Evolutionary conservation across 2,113 vertebrate genomes (phyloP).

Genomic region (Pteropus alecto): DNA sequence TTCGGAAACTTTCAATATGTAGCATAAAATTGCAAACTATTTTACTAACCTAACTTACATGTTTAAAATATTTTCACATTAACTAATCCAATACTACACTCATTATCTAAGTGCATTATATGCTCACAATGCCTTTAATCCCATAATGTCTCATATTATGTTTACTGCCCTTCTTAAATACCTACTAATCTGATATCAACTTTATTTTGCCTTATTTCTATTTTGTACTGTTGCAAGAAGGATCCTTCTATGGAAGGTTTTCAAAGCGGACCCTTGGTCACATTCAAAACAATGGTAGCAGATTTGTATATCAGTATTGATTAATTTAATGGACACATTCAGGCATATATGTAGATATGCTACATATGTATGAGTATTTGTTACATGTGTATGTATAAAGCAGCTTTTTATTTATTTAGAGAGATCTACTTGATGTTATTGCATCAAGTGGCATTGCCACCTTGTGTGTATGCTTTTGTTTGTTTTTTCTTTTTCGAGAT

Average conservation of each 20-base stretch:
- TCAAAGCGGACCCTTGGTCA: not conserved
- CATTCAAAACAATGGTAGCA: not conserved
- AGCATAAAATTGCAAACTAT: slow-evolving; percentile 11
- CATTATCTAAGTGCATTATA: not conserved
- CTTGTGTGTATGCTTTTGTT: not conserved
- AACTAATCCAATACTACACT: not conserved
- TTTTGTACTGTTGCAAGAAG: not conserved
- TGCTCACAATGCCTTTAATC: not conserved
- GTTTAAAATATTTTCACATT: slow-evolving; percentile 14
- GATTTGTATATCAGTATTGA: not conserved
- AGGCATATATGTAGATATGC: not conserved
- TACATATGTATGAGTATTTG: not conserved
- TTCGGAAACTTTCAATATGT: not conserved
- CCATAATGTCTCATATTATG: not conserved
- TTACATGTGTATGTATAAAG: not conserved
- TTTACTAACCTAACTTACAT: not conserved
- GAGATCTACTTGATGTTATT: not conserved
- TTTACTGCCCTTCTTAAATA: not conserved
- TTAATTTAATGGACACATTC: not conserved
- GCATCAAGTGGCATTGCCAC: not conserved
- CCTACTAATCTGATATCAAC: not conserved
- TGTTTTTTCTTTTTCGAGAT: not conserved
- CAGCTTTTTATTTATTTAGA: not conserved
- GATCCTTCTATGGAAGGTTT: not conserved
- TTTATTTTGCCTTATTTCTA: not conserved